Conservation (phyloP, 2,113 vertebrate genomes). For the Microtus richardsoni region DNA sequence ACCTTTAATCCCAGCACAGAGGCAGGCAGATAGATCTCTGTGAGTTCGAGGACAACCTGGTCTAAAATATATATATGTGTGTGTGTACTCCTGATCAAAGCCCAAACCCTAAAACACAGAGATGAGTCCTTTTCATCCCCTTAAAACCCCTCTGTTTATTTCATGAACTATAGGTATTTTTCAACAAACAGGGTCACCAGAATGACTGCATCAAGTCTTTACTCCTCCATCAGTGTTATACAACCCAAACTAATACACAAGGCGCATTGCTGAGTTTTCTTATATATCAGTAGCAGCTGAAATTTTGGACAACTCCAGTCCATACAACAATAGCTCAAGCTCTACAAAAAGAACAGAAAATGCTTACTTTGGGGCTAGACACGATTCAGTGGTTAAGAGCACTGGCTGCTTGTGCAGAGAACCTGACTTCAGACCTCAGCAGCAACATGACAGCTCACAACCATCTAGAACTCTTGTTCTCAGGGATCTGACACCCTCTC, state of each 20-base stretch:
- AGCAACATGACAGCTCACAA: background rate
- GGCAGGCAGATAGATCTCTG: background rate
- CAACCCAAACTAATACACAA: conserved; percentile 12
- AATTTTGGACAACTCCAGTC: background rate
- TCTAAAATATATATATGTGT: background rate
- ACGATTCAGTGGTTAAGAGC: background rate
- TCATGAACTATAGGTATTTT: conserved; percentile 7
- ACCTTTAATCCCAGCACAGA: background rate
- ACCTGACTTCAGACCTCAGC: background rate
- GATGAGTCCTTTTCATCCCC: background rate
- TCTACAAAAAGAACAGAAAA: background rate
- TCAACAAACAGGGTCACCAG: background rate
- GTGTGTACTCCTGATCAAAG: background rate
- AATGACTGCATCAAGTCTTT: background rate
- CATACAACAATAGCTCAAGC: background rate
- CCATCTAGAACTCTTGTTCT: background rate
- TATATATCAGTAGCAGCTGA: background rate
- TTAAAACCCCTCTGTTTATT: background rate
- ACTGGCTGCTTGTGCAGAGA: background rate
- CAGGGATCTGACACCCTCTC: background rate
- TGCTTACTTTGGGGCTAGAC: background rate
- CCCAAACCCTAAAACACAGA: background rate
- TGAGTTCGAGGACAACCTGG: background rate
- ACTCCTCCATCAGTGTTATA: background rate
- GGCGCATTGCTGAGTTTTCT: background rate